phyloP scores from a whole-genome alignment of 2,113 vertebrate species.

The Bombycilla garrulus region DNA sequence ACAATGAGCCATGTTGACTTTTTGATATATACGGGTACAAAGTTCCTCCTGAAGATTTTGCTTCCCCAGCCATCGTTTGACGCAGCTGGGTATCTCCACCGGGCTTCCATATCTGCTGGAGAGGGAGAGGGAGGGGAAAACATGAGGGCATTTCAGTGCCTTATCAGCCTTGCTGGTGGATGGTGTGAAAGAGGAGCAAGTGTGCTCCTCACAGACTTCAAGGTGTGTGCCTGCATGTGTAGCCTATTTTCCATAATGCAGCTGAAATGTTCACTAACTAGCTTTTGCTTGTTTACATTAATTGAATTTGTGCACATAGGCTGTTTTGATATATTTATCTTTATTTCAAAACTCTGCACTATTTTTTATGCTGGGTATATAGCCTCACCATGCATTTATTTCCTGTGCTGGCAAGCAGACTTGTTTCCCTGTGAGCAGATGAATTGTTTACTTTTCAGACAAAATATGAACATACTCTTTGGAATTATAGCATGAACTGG shows the following conservation, averaged over 20 bases:
- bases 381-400: neutral
- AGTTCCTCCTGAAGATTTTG: neutral
- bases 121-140: neutral
- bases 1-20: constrained; percentile 34
- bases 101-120: neutral
- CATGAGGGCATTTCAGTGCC: neutral
- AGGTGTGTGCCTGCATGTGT: neutral
- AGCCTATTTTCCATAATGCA: neutral
- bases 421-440: neutral
- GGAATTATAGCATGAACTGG: neutral
- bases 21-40: neutral
- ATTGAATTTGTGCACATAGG: neutral
- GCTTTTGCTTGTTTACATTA: neutral
- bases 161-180: neutral
- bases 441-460: neutral
- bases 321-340: neutral
- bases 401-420: neutral
- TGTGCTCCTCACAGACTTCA: neutral
- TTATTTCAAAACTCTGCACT: neutral
- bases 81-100: neutral
- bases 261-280: neutral
- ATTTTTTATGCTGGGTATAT: neutral
- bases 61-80: neutral
- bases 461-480: neutral
- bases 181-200: neutral